Evolutionary conservation across 2,888 invertebrate species (phyloP), one percentile per base, ranked within the genome.

Genomic region (Cheilosia impressa): DNA sequence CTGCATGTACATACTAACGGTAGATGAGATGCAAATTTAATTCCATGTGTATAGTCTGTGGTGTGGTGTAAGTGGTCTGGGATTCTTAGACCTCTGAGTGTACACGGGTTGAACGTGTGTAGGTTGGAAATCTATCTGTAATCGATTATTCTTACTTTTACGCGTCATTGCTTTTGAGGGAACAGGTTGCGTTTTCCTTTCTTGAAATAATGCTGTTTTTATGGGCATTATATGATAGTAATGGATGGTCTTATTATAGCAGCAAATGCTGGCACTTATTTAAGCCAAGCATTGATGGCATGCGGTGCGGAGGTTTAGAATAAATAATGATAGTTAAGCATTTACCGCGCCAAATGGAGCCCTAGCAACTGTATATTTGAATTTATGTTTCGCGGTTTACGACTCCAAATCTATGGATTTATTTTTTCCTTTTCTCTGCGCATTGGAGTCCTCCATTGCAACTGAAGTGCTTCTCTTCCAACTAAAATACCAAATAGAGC

Each of bases 91-190:
- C 10, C 10, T 34, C 3, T 3, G 34, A 34, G 38, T 22, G 31
- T 6, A 10, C 52, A 50, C 47, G 47, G 45, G 19, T 17, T 7
- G 38, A 31, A 13, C 15, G 19, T 4, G 62, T 34, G 63, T 60
- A 38, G 60, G 72, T 53, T 72, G 52, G 10, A 1, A 27, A 60
- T 53, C 60, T 53, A 50, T 72, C 41, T 62, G 17, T 41, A 75
- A 75, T 75, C 60, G 75, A 75, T 75, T 75, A 75, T 38, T 65
- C 24, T 65, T 57, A 58, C 43, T 72, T 62, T 41, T 41, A 19
- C 19, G 50, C 41, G 58, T 55, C 4, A 34, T 19, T 55, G 45
- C 34, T 53, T 31, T 53, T 19, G 43, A 41, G 4, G 19, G 17
- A 57, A 57, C 75, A 50, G 65, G 75, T 75, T 75, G 55, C 24